Percentiles rank a stretch among this genome's conserved stretches.
Evolutionary conservation across 2,113 vertebrate genomes (phyloP).

Genomic region (Perccottus glenii): DNA sequence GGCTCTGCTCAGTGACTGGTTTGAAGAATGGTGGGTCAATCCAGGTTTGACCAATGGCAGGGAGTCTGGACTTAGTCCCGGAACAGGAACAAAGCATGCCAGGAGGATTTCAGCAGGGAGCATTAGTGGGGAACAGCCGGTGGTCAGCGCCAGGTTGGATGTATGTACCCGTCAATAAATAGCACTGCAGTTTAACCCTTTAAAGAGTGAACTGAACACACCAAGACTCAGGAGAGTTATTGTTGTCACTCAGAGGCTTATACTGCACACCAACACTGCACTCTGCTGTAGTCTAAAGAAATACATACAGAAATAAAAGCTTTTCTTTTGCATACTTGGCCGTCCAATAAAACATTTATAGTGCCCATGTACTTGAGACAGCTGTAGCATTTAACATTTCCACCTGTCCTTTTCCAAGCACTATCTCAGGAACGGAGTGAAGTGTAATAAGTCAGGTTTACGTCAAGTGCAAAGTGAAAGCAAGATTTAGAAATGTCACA

Average conservation of each 20-base stretch:
- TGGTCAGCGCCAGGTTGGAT: slow-evolving; percentile 55
- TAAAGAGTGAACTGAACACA: slow-evolving; percentile 4
- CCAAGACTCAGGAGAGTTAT: not conserved
- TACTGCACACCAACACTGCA: too few relatives aligned
- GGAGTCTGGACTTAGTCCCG: slow-evolving; percentile 30
- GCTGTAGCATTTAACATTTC: not conserved
- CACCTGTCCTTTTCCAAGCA: not conserved
- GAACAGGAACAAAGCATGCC: slow-evolving; percentile 36
- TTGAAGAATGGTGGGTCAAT: slow-evolving; percentile 24
- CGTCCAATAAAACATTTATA: too few relatives aligned
- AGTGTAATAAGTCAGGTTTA: not conserved
- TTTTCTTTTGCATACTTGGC: not conserved
- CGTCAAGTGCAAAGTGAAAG: too few relatives aligned
- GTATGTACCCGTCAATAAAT: slow-evolving; percentile 10
- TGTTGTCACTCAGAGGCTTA: not conserved
- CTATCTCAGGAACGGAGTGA: not conserved
- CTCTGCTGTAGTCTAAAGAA: not conserved
- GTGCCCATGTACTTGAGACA: not conserved
- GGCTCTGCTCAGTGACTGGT: slow-evolving; percentile 16
- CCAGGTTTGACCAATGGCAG: slow-evolving; percentile 48
- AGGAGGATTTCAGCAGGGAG: slow-evolving; percentile 39
- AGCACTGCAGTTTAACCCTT: slow-evolving; percentile 22
- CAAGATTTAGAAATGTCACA: too few relatives aligned
- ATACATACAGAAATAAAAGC: not conserved
- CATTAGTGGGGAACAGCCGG: slow-evolving; percentile 10